Percentiles rank a stretch among this genome's conserved stretches.
phyloP scores from a whole-genome alignment of 2,888 invertebrate genomes.

The Tipula unca region DNA sequence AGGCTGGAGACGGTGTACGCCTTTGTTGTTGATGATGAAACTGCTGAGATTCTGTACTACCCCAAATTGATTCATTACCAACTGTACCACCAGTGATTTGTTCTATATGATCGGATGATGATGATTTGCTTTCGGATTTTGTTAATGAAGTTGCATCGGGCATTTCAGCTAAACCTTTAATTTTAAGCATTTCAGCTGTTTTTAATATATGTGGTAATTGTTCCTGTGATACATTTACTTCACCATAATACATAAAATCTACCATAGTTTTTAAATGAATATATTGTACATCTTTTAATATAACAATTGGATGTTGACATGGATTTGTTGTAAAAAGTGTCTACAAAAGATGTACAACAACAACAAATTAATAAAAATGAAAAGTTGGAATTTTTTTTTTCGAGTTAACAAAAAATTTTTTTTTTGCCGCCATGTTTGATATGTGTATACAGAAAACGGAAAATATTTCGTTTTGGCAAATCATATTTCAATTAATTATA shows the following conservation, averaged over 20 bases:
- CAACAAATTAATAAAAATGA: conserved; percentile 15
- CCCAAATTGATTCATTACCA: conserved; percentile 44
- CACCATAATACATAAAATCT: conserved; percentile 88
- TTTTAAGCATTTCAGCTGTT: conserved; percentile 79
- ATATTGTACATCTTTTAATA: conserved; percentile 80
- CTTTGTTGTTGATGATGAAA: conserved; percentile 49
- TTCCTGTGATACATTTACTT: conserved; percentile 85
- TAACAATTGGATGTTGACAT: conserved; percentile 82
- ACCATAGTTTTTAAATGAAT: conserved; percentile 79
- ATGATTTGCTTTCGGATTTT: conserved; percentile 56
- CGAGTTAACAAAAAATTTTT: not conserved
- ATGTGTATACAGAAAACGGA: not conserved
- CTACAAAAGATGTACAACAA: conserved; percentile 42
- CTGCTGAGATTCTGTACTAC: conserved; percentile 45
- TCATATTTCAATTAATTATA: not conserved
- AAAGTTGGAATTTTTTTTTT: not conserved
- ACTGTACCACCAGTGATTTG: conserved; percentile 44
- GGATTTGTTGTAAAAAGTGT: conserved; percentile 77
- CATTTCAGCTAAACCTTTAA: conserved; percentile 83
- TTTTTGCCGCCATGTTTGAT: conserved; percentile 18
- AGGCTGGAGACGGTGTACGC: conserved; percentile 44
- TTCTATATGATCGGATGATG: conserved; percentile 41
- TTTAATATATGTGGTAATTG: conserved; percentile 70
- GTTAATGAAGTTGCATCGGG: conserved; percentile 67
- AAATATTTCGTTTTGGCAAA: conserved; percentile 9